Conservation (phyloP, 2,113 vertebrate species). For the Fukomys damarensis region DNA sequence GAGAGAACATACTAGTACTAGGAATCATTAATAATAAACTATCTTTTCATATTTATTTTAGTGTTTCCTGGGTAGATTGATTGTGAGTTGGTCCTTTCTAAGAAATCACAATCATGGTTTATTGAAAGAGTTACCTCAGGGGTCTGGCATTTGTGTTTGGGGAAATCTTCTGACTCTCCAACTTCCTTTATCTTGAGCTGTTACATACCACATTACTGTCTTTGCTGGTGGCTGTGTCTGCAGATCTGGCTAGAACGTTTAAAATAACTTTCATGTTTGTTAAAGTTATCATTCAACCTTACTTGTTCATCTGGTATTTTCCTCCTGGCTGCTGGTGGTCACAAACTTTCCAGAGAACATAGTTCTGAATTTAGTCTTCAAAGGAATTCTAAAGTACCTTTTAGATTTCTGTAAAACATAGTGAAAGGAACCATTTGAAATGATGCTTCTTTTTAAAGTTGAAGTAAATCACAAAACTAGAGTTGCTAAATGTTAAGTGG, state of each 20-base stretch:
- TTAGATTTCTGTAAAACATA: neutral
- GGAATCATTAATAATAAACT: neutral
- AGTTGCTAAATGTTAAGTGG: neutral
- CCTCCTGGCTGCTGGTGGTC: slow-evolving; percentile 54
- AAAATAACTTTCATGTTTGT: slow-evolving; percentile 72
- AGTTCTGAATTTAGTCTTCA: slow-evolving; percentile 29
- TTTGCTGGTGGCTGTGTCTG: slow-evolving; percentile 74
- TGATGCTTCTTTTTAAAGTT: neutral
- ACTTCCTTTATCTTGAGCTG: slow-evolving; percentile 74
- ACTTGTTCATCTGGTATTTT: slow-evolving; percentile 62
- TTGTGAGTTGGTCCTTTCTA: slow-evolving; percentile 37
- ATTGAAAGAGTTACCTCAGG: slow-evolving; percentile 60
- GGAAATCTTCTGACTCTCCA: neutral
- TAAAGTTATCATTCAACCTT: slow-evolving; percentile 58
- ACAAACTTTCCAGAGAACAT: slow-evolving; percentile 4
- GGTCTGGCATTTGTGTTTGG: slow-evolving; percentile 53
- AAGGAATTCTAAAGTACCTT: neutral
- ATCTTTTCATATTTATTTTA: neutral
- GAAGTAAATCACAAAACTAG: neutral
- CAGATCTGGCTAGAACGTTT: slow-evolving; percentile 64
- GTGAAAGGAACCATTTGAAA: neutral
- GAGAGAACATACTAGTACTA: neutral
- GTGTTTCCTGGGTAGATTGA: neutral
- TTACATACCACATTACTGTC: slow-evolving; percentile 60
- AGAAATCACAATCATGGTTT: slow-evolving; percentile 1